Conservation (phyloP, 2,797 vertebrate genomes). For the Myoxocephalus aenaeus region DNA sequence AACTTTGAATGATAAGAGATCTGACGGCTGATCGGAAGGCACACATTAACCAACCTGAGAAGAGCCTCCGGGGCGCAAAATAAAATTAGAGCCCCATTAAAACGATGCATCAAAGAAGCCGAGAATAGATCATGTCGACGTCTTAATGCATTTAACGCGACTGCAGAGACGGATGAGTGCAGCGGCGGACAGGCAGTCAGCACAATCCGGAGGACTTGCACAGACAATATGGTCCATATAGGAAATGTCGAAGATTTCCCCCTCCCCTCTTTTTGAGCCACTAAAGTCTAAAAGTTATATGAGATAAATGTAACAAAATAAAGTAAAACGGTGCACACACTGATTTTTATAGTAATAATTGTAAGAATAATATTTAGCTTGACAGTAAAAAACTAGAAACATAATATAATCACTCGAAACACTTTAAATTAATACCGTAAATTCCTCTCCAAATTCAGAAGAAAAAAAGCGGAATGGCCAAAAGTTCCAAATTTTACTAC, state of each 20-base stretch:
- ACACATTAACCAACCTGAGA: conserved; percentile 59
- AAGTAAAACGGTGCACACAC: background rate
- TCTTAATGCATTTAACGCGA: conserved; percentile 52
- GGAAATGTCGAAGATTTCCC: background rate
- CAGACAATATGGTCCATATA: background rate
- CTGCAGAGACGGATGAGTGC: conserved; percentile 19
- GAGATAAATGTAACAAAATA: background rate
- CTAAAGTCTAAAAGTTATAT: conserved; percentile 13
- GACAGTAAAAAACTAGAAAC: background rate
- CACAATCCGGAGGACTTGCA: background rate
- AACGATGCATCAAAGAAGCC: conserved; percentile 62
- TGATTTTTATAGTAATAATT: background rate
- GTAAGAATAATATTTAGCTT: background rate
- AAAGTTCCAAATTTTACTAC: background rate
- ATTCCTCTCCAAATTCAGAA: background rate
- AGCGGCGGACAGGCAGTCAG: conserved; percentile 10
- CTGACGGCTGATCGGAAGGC: conserved; percentile 62
- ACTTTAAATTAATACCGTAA: background rate
- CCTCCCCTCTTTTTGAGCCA: background rate
- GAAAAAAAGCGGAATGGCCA: background rate
- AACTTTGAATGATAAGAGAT: conserved; percentile 49
- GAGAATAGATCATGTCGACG: conserved; percentile 51
- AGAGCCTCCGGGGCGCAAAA: conserved; percentile 56
- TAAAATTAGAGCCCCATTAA: conserved; percentile 66
- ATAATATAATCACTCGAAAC: background rate